phyloP scores from a whole-genome alignment of 2,797 vertebrate species.

The Poecilia gillii region DNA sequence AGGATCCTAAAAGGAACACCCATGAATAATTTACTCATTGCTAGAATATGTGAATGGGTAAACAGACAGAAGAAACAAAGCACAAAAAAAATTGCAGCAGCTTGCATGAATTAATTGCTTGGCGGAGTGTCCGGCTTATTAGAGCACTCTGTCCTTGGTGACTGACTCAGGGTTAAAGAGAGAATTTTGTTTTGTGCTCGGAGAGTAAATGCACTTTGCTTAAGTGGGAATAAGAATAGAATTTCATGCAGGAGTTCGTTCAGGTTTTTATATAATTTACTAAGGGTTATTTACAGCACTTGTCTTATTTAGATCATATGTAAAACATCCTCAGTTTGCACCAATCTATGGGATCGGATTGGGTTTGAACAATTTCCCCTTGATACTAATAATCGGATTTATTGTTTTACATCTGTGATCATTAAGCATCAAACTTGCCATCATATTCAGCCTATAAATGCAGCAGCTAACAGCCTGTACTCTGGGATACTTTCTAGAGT shows the following conservation, averaged over 20 bases:
- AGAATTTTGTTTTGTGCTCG: conserved; percentile 13
- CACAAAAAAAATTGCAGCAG: conserved; percentile 59
- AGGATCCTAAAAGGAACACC: conserved; percentile 56
- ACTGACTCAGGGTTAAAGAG: conserved; percentile 34
- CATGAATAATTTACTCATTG: conserved; percentile 68
- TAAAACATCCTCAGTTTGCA: conserved; percentile 1
- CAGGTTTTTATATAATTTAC: conserved; percentile 18
- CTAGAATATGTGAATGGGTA: conserved; percentile 64
- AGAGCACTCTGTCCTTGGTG: conserved; percentile 40
- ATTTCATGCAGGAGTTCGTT: conserved; percentile 25
- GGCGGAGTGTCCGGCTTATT: conserved; percentile 9
- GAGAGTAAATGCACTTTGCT: conserved; percentile 1
- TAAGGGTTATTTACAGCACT: conserved; percentile 7
- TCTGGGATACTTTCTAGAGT: background rate
- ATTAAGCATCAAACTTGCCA: background rate
- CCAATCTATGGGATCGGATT: background rate
- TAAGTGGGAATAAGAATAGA: conserved; percentile 13
- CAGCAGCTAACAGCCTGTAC: background rate
- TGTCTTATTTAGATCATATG: conserved; percentile 13
- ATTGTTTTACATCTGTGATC: background rate
- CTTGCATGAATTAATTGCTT: conserved; percentile 55
- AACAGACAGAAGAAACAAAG: conserved; percentile 71
- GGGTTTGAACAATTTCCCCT: background rate
- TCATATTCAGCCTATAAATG: background rate
- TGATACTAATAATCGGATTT: background rate